Conservation (phyloP, 2,113 vertebrate genomes). For the Cariama cristata region DNA sequence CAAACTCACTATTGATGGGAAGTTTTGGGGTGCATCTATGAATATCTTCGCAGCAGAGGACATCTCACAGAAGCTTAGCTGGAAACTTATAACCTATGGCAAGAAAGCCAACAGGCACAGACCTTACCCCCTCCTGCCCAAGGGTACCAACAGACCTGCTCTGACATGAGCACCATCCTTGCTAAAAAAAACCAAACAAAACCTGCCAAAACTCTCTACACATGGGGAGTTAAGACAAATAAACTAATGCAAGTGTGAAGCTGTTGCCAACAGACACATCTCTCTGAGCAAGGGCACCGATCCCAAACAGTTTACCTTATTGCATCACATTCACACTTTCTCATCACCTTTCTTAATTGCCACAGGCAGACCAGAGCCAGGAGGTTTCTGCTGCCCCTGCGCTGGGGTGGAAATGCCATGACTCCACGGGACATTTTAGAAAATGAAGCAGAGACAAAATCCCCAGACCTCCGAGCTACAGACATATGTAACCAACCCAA, state of each 20-base stretch:
- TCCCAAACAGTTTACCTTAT: background rate
- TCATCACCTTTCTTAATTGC: background rate
- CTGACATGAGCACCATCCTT: background rate
- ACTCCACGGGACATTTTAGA: background rate
- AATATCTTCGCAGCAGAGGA: background rate
- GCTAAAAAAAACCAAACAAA: background rate
- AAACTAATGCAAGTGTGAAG: background rate
- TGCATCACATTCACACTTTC: background rate
- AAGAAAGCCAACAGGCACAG: background rate
- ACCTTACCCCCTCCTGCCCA: background rate
- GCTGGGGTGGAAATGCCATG: background rate
- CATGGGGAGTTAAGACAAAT: background rate
- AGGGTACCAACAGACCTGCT: background rate
- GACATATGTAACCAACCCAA: background rate
- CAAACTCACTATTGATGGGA: background rate
- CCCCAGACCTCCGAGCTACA: background rate
- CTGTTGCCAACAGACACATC: background rate
- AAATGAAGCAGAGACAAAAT: background rate
- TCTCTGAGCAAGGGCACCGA: accelerated
- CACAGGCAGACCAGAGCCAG: background rate
- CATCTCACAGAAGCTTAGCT: background rate
- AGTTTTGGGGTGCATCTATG: background rate
- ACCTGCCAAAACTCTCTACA: background rate
- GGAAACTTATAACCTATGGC: background rate
- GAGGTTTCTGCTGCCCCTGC: background rate